Base-by-base conservation (phyloP, 2,797 vertebrate genomes). In the Acridotheres tristis region DNA sequence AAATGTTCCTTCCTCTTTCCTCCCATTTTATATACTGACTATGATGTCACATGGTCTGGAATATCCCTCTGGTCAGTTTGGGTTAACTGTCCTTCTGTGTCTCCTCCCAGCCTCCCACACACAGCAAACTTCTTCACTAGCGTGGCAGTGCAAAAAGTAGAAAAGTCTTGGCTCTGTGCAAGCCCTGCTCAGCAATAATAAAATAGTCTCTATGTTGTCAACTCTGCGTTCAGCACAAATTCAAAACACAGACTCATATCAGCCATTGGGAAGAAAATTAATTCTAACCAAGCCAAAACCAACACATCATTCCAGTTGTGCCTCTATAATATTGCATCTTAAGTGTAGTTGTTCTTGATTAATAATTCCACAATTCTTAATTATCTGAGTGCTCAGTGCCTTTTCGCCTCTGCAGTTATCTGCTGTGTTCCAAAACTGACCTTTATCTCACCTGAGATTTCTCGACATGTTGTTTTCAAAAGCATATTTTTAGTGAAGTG, bases 121-220 rank as follows among this genome's bases (percentile, higher is more conserved):
- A 38, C 5, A 1, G 16, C 9, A 40, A 69, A 10, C 3, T 8
- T n/a, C 34, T 23, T 53, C 40, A 30, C 7, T 34, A 54, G 29
- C 0, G 0, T 8, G 43, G 11, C 23, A 29, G 11, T 45, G 16
- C 13, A n/a, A 51, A 51, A 69, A n/a, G 13, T 10, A 38, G 32
- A 38, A 29, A 30, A 30, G 23, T 4, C 27, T 36, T 36, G 50
- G 13, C 8, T 78, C 36, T 65, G 45, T 29, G 58, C 4, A 45
- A 51, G 23, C 9, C 4, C 38, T 53, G 38, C 45, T 30, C 23
- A 51, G 13, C 59, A 66, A 21, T 13, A 30, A 25, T 13, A 51
- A 45, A 73, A 73, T 21, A 2, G 4, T 14, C 38, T 51, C n/a
- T 20, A 1, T 21, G 7, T 25, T 38, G 17, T 38, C 29, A 45